Percentiles rank a stretch among this genome's conserved stretches.
phyloP scores from a whole-genome alignment of 2,888 invertebrate genomes.

The Desoria tigrina region DNA sequence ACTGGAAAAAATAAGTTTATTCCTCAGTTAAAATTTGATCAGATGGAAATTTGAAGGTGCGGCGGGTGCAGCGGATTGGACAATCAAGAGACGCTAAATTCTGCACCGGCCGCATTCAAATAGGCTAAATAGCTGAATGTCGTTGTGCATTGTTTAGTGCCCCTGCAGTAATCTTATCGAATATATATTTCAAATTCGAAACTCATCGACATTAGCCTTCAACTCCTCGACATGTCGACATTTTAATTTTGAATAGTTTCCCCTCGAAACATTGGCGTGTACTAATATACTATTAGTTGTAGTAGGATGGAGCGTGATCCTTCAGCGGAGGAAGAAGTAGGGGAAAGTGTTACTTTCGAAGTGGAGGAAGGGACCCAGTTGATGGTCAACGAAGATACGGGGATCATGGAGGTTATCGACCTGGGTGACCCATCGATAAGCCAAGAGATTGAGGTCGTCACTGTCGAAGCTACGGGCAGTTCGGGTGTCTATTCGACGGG shows the following conservation, averaged over 20 bases:
- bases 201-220: too few relatives aligned
- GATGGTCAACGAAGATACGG: conserved; percentile 12
- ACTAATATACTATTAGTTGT: too few relatives aligned
- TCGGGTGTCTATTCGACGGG: not conserved
- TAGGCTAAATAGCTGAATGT: not conserved
- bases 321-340: not conserved
- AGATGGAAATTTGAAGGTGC: too few relatives aligned
- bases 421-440: conserved; percentile 16
- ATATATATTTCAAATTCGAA: too few relatives aligned
- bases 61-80: not conserved
- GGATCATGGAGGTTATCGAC: conserved; percentile 24
- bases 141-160: conserved; percentile 4
- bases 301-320: too few relatives aligned
- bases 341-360: not conserved
- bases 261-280: too few relatives aligned
- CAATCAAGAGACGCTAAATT: conserved; percentile 9
- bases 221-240: too few relatives aligned
- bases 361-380: conserved; percentile 4
- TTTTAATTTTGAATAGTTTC: too few relatives aligned
- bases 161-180: not conserved
- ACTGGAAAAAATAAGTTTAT: too few relatives aligned
- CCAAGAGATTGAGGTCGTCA: conserved; percentile 26
- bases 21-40: too few relatives aligned
- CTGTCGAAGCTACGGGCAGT: conserved; percentile 10
- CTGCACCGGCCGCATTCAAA: conserved; percentile 12